phyloP scores from a whole-genome alignment of 1,140 invertebrate genomes.

The Branchinecta lynchi region DNA sequence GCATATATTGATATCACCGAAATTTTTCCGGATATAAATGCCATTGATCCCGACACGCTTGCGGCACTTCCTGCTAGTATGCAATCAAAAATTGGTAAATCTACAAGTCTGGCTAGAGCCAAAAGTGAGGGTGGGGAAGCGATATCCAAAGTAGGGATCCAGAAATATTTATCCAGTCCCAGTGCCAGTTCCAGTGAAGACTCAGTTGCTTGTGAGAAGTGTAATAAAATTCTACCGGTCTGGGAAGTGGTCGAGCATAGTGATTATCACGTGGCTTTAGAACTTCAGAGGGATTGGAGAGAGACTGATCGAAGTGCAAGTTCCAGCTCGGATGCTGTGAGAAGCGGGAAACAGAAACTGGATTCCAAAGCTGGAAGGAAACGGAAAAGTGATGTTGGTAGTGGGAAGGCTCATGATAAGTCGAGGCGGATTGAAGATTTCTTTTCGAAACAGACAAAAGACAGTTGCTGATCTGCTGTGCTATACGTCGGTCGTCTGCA shows the following conservation, averaged over 20 bases:
- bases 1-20: slow-evolving; percentile 29
- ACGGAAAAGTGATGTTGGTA: not conserved
- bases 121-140: slow-evolving; percentile 15
- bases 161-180: not conserved
- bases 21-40: slow-evolving; percentile 36
- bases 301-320: not conserved
- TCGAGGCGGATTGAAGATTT: not conserved
- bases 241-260: slow-evolving; percentile 34
- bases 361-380: not conserved
- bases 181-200: slow-evolving; percentile 12
- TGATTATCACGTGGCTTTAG: slow-evolving; percentile 33
- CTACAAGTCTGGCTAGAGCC: slow-evolving; percentile 20
- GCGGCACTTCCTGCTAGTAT: slow-evolving; percentile 31
- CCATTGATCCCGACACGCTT: slow-evolving; percentile 33
- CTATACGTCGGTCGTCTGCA: too few relatives aligned
- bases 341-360: not conserved
- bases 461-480: too few relatives aligned
- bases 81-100: slow-evolving; percentile 26
- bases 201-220: slow-evolving; percentile 28
- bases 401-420: not conserved
- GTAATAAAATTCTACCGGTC: slow-evolving; percentile 27
- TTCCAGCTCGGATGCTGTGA: not conserved
- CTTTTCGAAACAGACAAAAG: not conserved
- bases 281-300: slow-evolving; percentile 27
- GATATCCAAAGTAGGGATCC: slow-evolving; percentile 13